Percentiles rank a stretch among this genome's conserved stretches.
Conservation (phyloP, 2,888 invertebrate genomes). For the Blastobasis lacticolella region DNA sequence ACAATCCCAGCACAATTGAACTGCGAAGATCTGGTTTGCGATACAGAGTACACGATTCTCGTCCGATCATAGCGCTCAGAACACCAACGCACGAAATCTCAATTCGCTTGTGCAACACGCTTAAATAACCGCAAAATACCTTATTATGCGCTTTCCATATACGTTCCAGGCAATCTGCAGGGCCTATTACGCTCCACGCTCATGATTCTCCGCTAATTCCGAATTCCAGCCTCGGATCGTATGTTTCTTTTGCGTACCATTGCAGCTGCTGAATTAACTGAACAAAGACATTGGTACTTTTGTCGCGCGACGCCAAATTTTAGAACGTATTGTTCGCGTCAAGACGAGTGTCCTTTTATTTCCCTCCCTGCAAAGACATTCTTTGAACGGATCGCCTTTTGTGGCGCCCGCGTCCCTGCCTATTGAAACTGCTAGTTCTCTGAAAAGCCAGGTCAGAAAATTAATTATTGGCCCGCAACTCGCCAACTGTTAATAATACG, state of each 20-base stretch:
- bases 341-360: conserved; percentile 50
- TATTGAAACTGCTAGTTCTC: conserved; percentile 27
- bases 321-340: conserved; percentile 49
- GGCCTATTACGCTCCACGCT: conserved; percentile 54
- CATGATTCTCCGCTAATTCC: conserved; percentile 64
- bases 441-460: conserved; percentile 46
- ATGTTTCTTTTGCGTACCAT: conserved; percentile 49
- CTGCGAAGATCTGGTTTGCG: conserved; percentile 56
- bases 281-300: conserved; percentile 62
- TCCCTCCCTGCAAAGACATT: conserved; percentile 47
- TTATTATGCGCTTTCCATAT: conserved; percentile 72
- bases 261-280: conserved; percentile 59
- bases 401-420: conserved; percentile 36
- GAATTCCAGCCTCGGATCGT: conserved; percentile 51
- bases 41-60: conserved; percentile 45
- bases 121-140: conserved; percentile 73
- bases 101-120: conserved; percentile 66
- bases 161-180: conserved; percentile 62
- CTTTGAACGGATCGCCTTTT: conserved; percentile 60
- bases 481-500: background rate
- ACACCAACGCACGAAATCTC: conserved; percentile 66
- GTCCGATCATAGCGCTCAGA: conserved; percentile 44
- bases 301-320: conserved; percentile 53
- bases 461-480: conserved; percentile 25
- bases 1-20: conserved; percentile 56